A percentile compares a stretch with the other conserved stretches of the same genome.
phyloP scores from a whole-genome alignment of 2,113 vertebrate genomes.

The Brachyhypopomus occidentalis region DNA sequence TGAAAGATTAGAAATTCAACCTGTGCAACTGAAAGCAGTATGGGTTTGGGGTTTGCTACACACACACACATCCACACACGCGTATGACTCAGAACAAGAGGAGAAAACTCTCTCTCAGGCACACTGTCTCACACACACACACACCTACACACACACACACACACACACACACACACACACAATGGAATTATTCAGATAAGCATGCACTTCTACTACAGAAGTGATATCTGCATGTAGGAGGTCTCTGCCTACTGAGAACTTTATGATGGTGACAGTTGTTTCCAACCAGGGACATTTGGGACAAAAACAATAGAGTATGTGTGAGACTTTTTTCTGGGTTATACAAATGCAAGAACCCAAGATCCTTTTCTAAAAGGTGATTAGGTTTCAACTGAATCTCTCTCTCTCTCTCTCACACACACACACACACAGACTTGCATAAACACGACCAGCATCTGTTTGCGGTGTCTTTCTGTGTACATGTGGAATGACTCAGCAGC shows the following conservation, averaged over 20 bases:
- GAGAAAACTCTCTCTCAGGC: constrained; percentile 63
- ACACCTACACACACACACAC: too few species aligned
- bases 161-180: constrained; percentile 39
- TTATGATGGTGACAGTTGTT: constrained; percentile 41
- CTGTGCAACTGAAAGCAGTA: constrained; percentile 47
- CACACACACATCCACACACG: constrained; percentile 52
- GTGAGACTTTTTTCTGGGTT: constrained; percentile 32
- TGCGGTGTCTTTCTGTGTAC: constrained; percentile 12
- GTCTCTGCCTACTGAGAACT: constrained; percentile 44
- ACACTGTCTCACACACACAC: too few species aligned
- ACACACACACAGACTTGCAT: constrained; percentile 31
- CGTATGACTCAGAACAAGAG: constrained; percentile 72
- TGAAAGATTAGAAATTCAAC: constrained; percentile 48
- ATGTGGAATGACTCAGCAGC: constrained; percentile 34
- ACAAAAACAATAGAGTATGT: constrained; percentile 14
- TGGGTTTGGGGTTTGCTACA: constrained; percentile 51
- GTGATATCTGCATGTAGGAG: constrained; percentile 36
- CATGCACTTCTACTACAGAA: constrained; percentile 18
- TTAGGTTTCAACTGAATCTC: neutral
- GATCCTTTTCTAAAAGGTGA: neutral
- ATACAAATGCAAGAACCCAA: constrained; percentile 27
- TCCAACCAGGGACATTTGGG: constrained; percentile 42
- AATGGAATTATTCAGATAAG: constrained; percentile 69
- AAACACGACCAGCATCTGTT: constrained; percentile 12
- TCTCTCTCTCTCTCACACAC: constrained; percentile 18